A percentile compares a stretch with the other conserved stretches of the same genome.
These are phyloP conservation scores for Corythornis cristatus DNA, from an alignment of 2,113 vertebrate genomes.

Conservation along the genomic window DNA sequence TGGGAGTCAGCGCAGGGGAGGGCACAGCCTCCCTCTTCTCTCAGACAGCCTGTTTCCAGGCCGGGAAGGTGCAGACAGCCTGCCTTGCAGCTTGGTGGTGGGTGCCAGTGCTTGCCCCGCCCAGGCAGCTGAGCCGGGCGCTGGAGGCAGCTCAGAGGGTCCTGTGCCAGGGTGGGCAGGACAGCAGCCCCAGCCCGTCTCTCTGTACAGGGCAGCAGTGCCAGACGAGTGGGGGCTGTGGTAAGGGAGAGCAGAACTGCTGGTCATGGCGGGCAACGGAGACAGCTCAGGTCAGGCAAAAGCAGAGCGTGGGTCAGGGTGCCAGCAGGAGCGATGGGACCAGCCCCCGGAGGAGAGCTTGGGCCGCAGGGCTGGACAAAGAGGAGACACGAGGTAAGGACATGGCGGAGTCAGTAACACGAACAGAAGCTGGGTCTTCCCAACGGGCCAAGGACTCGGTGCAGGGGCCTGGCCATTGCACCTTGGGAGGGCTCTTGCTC, in stretches of 20 bases:
- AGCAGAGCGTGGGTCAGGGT: background rate
- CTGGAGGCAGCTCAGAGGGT: background rate
- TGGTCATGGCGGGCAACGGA: background rate
- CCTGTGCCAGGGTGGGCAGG: background rate
- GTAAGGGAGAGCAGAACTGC: background rate
- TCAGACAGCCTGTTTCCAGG: background rate
- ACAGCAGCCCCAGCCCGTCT: background rate
- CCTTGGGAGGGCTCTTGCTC: slow-evolving; percentile 48
- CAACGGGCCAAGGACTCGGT: background rate
- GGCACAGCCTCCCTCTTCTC: background rate
- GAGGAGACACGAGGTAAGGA: slow-evolving; percentile 44
- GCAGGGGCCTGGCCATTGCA: background rate
- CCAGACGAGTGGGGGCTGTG: background rate
- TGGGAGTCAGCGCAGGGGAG: background rate
- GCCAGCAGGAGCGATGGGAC: background rate
- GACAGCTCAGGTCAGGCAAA: background rate
- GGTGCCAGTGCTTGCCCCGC: background rate
- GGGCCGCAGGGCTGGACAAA: background rate
- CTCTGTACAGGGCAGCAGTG: fast-evolving
- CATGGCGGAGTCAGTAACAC: background rate
- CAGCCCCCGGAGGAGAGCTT: background rate
- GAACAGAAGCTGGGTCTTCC: slow-evolving; percentile 43
- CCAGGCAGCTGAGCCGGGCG: background rate
- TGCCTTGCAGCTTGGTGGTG: background rate
- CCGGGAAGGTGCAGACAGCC: background rate